Evolutionary conservation across 2,888 invertebrate genomes (phyloP), one percentile per base, ranked within the genome.

Genomic region (Hoplodrina ambigua): DNA sequence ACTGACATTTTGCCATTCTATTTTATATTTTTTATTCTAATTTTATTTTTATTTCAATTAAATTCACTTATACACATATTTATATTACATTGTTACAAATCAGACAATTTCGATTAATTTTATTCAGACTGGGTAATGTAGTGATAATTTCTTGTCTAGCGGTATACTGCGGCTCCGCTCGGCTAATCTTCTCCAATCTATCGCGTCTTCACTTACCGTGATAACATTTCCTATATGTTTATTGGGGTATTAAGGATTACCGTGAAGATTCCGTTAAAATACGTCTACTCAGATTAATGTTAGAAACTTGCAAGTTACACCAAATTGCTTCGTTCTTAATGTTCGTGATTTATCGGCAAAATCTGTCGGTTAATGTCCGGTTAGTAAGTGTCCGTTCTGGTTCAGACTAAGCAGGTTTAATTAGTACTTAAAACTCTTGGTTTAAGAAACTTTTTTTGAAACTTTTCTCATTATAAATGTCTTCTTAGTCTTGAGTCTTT

Each of bases 211-310:
- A 64, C 61, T 61, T 77, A 72, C 64, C 82, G 69, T 73, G 67
- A 52, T 64, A 70, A 60, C 30, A 44, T 60, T 77, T 79, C 75
- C 84, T 54, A 78, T 83, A 75, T 82, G 82, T 66, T 70, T 69
- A 84, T 66, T 84, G 72, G 80, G 56, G 81, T 79, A 81, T 71
- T 67, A 49, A 78, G 63, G 78, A 80, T 78, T 61, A 76, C 81
- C 20, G 81, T 72, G 50, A 55, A 75, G 20, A 52, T 78, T 10
- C 78, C 80, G 78, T 75, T 78, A 70, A 77, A 62, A 58, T 70
- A 44, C 61, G 50, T 76, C 71, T 56, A 41, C 13, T 19, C 52
- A 4, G 19, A 78, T 80, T 78, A 71, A 70, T 78, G 59, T 19
- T 54, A 44, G 56, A 71, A 57, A 74, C 69, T 79, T 63, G 11